Base-by-base conservation (phyloP, 2,888 invertebrate species). In the Calameuta idolon region DNA sequence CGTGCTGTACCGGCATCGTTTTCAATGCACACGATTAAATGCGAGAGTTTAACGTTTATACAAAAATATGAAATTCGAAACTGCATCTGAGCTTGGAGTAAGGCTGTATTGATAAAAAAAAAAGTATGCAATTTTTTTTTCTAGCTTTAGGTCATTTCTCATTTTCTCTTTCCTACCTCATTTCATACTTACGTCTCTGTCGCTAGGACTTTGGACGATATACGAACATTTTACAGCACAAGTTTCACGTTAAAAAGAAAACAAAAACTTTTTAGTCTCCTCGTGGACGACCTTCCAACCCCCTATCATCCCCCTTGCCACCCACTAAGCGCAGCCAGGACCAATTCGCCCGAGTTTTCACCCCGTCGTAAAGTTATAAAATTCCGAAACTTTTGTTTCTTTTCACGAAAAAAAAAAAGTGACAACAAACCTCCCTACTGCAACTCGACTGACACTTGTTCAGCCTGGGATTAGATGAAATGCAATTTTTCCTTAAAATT, bases 281-380 rank as follows among this genome's bases (percentile, higher is more conserved):
- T 34, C 35, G 37, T 69, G 34, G 12, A 12, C 76, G 31, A 15
- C 69, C 69, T 15, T 11, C 71, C 37, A 15, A 15, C 15, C 37
- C 37, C 37, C 37, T 37, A 15, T 37, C 37, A 15, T 4, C 15
- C 37, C 71, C 11, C 15, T 12, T 33, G 9, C 34, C 40, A 37
- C 74, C 34, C 74, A 30, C 34, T 55, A 23, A 23, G 74, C 34
- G 11, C 74, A 73, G 35, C 71, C 77, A 40, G 71, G 71, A 71
- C 74, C 74, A 75, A 77, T 71, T 77, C 77, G 75, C 71, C 77
- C 71, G 71, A 71, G 77, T 77, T 77, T 75, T 77, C 77, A 77
- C 75, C 77, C 77, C 55, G 75, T 77, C 77, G 75, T 75, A 75
- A 77, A 77, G 77, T 77, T 71, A 77, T 77, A 77, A 77, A 75